Percentiles rank a stretch among this genome's conserved stretches.
Conservation (phyloP, 2,113 vertebrate species). For the Mustela lutreola region DNA sequence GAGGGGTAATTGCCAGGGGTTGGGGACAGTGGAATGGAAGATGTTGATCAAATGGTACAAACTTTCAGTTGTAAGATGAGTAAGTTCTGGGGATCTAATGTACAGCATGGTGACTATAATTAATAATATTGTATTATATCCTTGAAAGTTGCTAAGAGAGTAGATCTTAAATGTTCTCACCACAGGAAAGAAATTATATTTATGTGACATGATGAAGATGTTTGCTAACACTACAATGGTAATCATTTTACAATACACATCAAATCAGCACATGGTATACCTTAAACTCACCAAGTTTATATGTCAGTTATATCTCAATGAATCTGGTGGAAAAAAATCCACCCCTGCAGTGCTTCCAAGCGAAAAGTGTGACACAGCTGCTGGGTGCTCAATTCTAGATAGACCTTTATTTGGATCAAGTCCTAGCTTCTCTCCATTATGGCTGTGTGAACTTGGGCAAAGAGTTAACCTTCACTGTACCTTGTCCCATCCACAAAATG, state of each 20-base stretch:
- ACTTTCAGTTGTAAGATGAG: neutral
- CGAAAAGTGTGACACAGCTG: neutral
- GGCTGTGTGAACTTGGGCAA: neutral
- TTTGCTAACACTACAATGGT: neutral
- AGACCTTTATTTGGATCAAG: neutral
- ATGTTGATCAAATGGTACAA: neutral
- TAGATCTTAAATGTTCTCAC: neutral
- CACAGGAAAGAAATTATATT: neutral
- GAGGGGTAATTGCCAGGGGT: neutral
- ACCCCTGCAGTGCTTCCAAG: neutral
- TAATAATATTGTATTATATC: neutral
- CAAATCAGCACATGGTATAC: neutral
- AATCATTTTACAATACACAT: neutral
- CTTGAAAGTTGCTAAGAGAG: neutral
- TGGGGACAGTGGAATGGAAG: neutral
- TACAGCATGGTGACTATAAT: neutral
- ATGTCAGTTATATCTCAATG: neutral
- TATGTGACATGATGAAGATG: neutral
- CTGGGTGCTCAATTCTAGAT: neutral
- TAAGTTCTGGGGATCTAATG: neutral
- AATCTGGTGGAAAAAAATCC: neutral
- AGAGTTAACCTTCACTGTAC: neutral
- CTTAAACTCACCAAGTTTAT: neutral
- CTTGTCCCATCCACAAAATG: neutral
- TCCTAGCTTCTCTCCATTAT: neutral